A percentile compares a stretch with the other conserved stretches of the same genome.
phyloP scores from a whole-genome alignment of 2,797 vertebrate species.

The Lepus townsendii region DNA sequence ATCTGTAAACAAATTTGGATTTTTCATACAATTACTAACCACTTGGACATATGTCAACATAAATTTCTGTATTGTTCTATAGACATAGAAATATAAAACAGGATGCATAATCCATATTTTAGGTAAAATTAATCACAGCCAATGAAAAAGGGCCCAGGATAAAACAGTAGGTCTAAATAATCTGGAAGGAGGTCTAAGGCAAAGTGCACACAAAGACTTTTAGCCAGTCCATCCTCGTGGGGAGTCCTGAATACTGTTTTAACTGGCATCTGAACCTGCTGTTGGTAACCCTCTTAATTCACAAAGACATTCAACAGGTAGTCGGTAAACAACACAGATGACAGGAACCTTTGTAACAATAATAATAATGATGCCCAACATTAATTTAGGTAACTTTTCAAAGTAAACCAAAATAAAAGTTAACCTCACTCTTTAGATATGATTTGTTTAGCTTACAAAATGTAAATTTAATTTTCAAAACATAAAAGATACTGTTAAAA shows the following conservation, averaged over 20 bases:
- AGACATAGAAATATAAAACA: conserved; percentile 45
- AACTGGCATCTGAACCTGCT: neutral
- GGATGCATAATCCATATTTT: neutral
- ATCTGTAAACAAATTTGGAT: neutral
- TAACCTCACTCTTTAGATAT: neutral
- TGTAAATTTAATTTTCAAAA: conserved; percentile 28
- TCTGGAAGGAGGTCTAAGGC: neutral
- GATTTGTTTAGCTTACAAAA: conserved; percentile 14
- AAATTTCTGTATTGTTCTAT: neutral
- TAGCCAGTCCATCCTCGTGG: neutral
- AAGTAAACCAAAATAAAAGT: conserved; percentile 6
- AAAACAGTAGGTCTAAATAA: neutral
- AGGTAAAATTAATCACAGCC: conserved; percentile 36
- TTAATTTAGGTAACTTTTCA: neutral
- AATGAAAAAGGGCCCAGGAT: neutral
- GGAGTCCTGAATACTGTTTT: neutral
- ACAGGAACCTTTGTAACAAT: neutral
- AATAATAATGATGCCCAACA: neutral
- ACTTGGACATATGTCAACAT: neutral
- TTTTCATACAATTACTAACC: conserved; percentile 32
- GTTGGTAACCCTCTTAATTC: neutral
- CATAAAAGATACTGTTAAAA: conserved; percentile 39
- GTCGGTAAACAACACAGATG: neutral
- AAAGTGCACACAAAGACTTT: neutral
- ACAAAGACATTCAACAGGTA: neutral